Percentiles rank a stretch among this genome's conserved stretches.
phyloP scores from a whole-genome alignment of 2,797 vertebrate species.

The Austrolebias charrua region DNA sequence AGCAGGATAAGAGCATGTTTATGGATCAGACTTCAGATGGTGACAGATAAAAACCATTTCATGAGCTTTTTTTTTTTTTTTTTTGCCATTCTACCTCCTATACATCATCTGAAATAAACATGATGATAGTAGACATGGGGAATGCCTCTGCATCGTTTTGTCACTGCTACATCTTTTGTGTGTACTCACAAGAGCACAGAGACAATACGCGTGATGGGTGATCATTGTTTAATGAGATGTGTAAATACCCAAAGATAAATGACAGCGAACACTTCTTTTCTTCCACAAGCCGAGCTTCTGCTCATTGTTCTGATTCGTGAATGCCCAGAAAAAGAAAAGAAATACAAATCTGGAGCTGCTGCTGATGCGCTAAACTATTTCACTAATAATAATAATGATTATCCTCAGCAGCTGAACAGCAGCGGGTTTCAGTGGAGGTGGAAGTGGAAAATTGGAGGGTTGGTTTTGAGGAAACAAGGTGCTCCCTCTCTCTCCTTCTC shows the following conservation, averaged over 20 bases:
- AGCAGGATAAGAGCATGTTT: conserved; percentile 13
- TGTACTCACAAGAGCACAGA: conserved; percentile 14
- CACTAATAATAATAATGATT: conserved; percentile 57
- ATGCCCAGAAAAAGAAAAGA: conserved; percentile 6
- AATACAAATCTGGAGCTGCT: conserved; percentile 14
- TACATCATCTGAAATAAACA: conserved; percentile 39
- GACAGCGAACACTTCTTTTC: conserved; percentile 35
- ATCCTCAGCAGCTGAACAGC: conserved; percentile 40
- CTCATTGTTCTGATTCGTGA: conserved; percentile 44
- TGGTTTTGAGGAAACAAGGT: conserved; percentile 26
- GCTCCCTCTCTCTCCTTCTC: conserved; percentile 11
- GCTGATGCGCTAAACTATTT: conserved; percentile 23
- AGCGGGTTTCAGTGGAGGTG: conserved; percentile 34
- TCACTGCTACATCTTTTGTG: conserved; percentile 36
- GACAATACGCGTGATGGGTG: conserved; percentile 21
- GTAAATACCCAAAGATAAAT: conserved; percentile 56
- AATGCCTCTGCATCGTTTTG: conserved; percentile 26
- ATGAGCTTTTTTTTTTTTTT: conserved; percentile 10
- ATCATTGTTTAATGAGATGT: conserved; percentile 57
- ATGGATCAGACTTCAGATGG: conserved; percentile 24
- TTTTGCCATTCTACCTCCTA: conserved; percentile 17
- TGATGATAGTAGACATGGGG: conserved; percentile 32
- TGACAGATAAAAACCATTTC: neutral
- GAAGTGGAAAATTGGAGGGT: conserved; percentile 27
- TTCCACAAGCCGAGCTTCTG: conserved; percentile 20